phyloP scores from a whole-genome alignment of 2,113 vertebrate species.

The Corydoras sp. region DNA sequence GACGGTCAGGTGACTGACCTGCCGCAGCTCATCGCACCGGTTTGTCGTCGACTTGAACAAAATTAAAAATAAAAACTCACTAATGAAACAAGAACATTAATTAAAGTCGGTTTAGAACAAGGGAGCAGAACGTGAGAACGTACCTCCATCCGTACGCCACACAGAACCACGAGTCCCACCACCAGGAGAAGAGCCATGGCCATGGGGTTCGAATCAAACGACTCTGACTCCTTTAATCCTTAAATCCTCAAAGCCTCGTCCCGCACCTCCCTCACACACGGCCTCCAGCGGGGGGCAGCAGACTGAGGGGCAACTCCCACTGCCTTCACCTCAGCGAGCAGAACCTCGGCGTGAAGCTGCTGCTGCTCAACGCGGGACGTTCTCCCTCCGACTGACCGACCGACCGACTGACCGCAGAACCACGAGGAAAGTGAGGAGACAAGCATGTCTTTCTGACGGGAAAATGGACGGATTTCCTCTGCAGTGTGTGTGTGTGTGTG shows the following conservation, averaged over 20 bases:
- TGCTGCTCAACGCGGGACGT: constrained; percentile 4
- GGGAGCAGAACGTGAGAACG: not conserved
- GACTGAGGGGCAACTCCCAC: not conserved
- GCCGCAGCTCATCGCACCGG: constrained; percentile 26
- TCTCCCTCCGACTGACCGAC: not conserved
- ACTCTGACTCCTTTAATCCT: constrained; percentile 2
- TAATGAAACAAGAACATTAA: too few relatives aligned
- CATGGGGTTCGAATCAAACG: constrained; percentile 11
- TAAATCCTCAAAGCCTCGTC: constrained; percentile 22
- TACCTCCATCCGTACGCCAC: constrained; percentile 39
- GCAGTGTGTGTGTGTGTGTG: constrained; percentile 25
- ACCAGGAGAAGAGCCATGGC: constrained; percentile 40
- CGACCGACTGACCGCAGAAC: constrained; percentile 3
- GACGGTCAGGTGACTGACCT: constrained; percentile 3
- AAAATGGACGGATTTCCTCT: constrained; percentile 78
- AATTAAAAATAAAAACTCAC: not conserved
- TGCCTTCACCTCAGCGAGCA: not conserved
- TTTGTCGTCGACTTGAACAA: constrained; percentile 20
- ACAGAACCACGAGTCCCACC: constrained; percentile 34
- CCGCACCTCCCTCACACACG: not conserved
- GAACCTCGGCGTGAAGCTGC: constrained; percentile 16
- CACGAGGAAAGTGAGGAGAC: constrained; percentile 15
- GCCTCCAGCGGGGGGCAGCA: not conserved
- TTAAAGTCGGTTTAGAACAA: too few relatives aligned
- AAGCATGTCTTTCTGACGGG: constrained; percentile 70